Evolutionary conservation across 2,113 vertebrate genomes (phyloP), one percentile per base, ranked within the genome.

Genomic region (Alosa alosa): DNA sequence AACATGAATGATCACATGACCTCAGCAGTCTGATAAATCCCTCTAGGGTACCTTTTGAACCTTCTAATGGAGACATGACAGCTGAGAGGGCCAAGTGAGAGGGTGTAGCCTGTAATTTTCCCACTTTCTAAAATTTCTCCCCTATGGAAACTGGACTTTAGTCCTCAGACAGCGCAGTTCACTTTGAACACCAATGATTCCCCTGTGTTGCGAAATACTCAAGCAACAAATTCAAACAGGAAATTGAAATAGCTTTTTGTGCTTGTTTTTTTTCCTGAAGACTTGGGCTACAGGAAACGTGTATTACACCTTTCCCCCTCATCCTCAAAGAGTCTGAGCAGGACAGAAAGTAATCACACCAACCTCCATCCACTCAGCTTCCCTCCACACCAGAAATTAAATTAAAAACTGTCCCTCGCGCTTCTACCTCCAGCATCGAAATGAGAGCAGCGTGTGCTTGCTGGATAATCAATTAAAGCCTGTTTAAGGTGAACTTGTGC

Each of bases 391-490:
- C 72, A 60, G 85, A 90, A 87, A 87, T 86, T 44, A 88, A 90
- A 90, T 90, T 86, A 87, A 88, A 90, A 83, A 85, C 45, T 64
- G 83, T 85, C 85, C 72, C 81, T 64, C 84, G 81, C 75, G 83
- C 86, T 88, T 88, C 87, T 87, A 85, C 20, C 81, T 72, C 52
- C 57, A 52, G 87, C 84, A 84, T 84, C 78, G 60, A 81, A 72
- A 83, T 22, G 82, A 55, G 83, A 64, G 36, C 83, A 81, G 50
- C 83, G 13, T 84, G 88, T 83, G 85, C 57, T 88, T 82, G 60
- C 82, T 86, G 85, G 82, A 87, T 87, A 90, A 88, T 88, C 83
- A 87, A 90, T 88, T 88, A 88, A 87, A 88, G 81, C 88, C 52
- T 87, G 81, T 90, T 87, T 90, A 88, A 88, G 86, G 86, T 87